Evolutionary conservation across 2,797 vertebrate genomes (phyloP).

Genomic region (Zalophus californianus): DNA sequence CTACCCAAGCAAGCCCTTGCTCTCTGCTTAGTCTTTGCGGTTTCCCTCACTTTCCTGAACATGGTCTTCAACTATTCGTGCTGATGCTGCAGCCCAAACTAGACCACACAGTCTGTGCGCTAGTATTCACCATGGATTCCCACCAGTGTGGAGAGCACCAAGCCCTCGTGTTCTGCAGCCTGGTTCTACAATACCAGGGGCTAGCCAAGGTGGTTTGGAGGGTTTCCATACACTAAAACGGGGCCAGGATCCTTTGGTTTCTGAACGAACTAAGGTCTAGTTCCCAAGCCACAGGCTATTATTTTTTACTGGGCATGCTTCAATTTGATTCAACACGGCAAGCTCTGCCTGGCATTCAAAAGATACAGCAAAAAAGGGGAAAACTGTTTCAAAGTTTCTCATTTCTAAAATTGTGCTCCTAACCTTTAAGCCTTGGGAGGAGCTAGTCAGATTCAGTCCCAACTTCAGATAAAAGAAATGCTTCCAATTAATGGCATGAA

Average conservation of each 20-base stretch:
- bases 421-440: conserved; percentile 48
- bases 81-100: conserved; percentile 54
- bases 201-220: conserved; percentile 75
- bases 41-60: conserved; percentile 30
- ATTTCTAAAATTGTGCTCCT: conserved; percentile 57
- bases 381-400: conserved; percentile 56
- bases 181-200: conserved; percentile 48
- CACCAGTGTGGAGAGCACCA: background rate
- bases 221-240: conserved; percentile 67
- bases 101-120: conserved; percentile 66
- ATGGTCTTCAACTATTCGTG: background rate
- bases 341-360: conserved; percentile 44
- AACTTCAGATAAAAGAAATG: conserved; percentile 58
- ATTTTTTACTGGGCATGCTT: conserved; percentile 59
- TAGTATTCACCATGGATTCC: background rate
- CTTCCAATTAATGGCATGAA: conserved; percentile 31
- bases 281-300: conserved; percentile 54
- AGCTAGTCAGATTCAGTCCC: background rate
- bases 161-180: conserved; percentile 31
- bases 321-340: conserved; percentile 61
- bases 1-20: background rate
- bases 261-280: conserved; percentile 63
- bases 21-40: conserved; percentile 6
- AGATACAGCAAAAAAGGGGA: conserved; percentile 3
- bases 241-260: conserved; percentile 69